Base-by-base conservation (phyloP, 2,888 invertebrate species). In the Harpagoxenus sublaevis region DNA sequence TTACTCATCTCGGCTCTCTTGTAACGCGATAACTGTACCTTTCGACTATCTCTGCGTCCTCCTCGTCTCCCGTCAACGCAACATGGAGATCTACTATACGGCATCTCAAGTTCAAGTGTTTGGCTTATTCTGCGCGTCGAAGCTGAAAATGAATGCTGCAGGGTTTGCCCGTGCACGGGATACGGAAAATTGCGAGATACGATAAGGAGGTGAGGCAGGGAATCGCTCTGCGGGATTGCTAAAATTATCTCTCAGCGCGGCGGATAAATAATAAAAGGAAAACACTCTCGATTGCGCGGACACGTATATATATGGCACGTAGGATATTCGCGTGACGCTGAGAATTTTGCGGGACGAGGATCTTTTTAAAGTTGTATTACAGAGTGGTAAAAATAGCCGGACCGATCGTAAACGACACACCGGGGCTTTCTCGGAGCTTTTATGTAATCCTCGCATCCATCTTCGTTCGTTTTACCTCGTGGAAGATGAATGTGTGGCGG, bases 361-460 rank as follows among this genome's bases (percentile, higher is more conserved):
- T 53, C 39, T 53, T 53, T 65, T 63, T 53, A 53, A 63, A 39
- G 28, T 53, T 66, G 45, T 35, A 53, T 39, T 18, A 39, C 31
- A 28, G n/a, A 28, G n/a, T 3, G 35, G 4, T 77, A 68, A 77
- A 77, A 77, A 77, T 77, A 66, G 53, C 53, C 8, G 51, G 10
- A 31, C 35, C 51, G 35, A 51, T 77, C 23, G 65, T 51, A 65
- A 77, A 77, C 51, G 75, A 53, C 65, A 28, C 23, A 48, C 48
- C 48, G 15, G 23, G 23, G 23, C 18, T 45, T 53, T 51, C 45
- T 35, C 48, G 23, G 9, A 18, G 35, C 23, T 65, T 66, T 77
- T 77, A 77, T 12, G 28, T 66, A 77, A 77, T 35, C 23, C 18
- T 12, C 28, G 53, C 53, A 66, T 66, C 77, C 39, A 66, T 77